phyloP scores from a whole-genome alignment of 2,888 invertebrate species.

The Zygaena filipendulae region DNA sequence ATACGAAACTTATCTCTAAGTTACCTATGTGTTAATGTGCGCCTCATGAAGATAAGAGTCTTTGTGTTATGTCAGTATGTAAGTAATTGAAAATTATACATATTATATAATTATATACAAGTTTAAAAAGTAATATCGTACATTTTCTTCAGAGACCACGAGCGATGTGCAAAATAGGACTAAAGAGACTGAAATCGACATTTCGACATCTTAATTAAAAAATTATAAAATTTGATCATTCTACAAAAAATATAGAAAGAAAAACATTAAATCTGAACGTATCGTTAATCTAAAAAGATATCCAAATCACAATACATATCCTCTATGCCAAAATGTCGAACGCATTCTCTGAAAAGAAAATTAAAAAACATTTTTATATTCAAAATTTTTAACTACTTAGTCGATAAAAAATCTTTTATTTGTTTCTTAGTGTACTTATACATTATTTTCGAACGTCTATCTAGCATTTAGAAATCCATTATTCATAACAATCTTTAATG shows the following conservation, averaged over 20 bases:
- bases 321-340: slow-evolving; percentile 52
- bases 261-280: slow-evolving; percentile 17
- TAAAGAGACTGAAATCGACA: slow-evolving; percentile 40
- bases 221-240: too few relatives aligned
- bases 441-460: slow-evolving; percentile 58
- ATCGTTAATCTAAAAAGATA: slow-evolving; percentile 13
- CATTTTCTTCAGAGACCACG: slow-evolving; percentile 59
- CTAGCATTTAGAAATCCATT: slow-evolving; percentile 40
- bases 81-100: slow-evolving; percentile 64
- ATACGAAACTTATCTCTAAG: slow-evolving; percentile 58
- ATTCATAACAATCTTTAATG: slow-evolving; percentile 6
- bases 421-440: slow-evolving; percentile 29
- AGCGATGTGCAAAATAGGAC: slow-evolving; percentile 45
- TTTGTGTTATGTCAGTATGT: slow-evolving; percentile 66
- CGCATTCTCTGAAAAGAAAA: slow-evolving; percentile 37
- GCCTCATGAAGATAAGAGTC: slow-evolving; percentile 63
- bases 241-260: too few relatives aligned
- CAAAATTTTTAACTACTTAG: slow-evolving; percentile 63
- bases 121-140: slow-evolving; percentile 55
- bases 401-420: slow-evolving; percentile 49
- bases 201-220: slow-evolving; percentile 46
- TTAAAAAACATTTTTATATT: slow-evolving; percentile 58
- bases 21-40: slow-evolving; percentile 62
- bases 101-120: slow-evolving; percentile 67
- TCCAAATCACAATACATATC: slow-evolving; percentile 56